A percentile compares a stretch with the other conserved stretches of the same genome.
These are phyloP conservation scores for Malurus cyaneus DNA, from an alignment of 2,113 vertebrate genomes.

Conservation along the genomic window DNA sequence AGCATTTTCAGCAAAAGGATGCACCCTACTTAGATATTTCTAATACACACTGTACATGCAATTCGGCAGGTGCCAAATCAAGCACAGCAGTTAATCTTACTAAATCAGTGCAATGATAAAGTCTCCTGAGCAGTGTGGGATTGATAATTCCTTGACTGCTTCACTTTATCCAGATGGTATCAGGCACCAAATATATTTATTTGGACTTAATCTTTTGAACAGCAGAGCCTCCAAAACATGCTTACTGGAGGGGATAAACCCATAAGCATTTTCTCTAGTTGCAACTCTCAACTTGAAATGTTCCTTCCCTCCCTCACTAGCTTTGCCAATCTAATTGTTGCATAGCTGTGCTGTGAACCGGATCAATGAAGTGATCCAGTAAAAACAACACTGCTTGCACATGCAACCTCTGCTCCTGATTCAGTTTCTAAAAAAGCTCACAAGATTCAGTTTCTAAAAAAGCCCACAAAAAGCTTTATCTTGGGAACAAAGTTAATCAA, in stretches of 20 bases:
- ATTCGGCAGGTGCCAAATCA: background rate
- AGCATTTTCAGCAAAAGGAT: background rate
- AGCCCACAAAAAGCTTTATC: background rate
- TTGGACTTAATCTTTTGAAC: background rate
- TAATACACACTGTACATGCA: background rate
- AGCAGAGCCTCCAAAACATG: background rate
- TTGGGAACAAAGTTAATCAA: background rate
- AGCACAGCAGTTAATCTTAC: background rate
- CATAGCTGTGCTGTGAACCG: background rate
- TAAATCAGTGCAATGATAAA: background rate
- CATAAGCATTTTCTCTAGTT: background rate
- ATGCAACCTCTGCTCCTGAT: background rate
- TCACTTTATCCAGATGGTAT: background rate
- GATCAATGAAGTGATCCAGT: background rate
- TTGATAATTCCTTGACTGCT: background rate
- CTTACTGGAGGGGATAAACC: background rate
- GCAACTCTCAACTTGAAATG: background rate
- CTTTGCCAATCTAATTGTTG: background rate
- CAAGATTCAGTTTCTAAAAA: background rate
- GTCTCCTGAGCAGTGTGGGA: background rate
- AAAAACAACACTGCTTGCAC: background rate
- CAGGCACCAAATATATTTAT: background rate
- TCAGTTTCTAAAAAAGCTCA: too few relatives aligned
- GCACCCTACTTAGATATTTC: background rate
- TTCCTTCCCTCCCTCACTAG: background rate